Evolutionary conservation across 2,113 vertebrate species (phyloP), one percentile per base, ranked within the genome.

Genomic region (Gallinago undulata): DNA sequence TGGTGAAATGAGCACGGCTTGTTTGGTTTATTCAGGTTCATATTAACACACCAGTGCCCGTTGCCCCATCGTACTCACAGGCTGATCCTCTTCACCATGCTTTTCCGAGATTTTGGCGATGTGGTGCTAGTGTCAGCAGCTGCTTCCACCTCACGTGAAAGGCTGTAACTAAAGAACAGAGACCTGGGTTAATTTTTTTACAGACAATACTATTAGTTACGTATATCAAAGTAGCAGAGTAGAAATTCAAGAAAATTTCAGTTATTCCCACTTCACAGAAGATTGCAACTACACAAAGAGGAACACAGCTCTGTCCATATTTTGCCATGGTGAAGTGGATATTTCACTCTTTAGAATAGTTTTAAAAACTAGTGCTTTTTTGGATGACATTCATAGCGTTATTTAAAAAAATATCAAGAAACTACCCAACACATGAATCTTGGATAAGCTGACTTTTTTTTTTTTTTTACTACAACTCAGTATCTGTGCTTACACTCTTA

Each of bases 31-130:
- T 6, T 27, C 35, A 48, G 50, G 69, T 51, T 56, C 51, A 4
- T 3, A 33, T 14, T 55, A 64, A 51, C 48, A 48, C 47, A 35
- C 14, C 33, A 50, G 24, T 2, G 6, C 31, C 33, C 47, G 22
- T 25, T 53, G 39, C 18, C 64, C 69, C 23, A 3, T 2, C 1
- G 2, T 48, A 99, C 99, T 99, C 96, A 99, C 99, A 99, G 98
- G 96, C 99, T 99, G 60, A 99, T 98, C 50, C 99, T 98, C 97
- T 99, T 99, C 98, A 99, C 99, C 99, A 99, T 98, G 97, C 99
- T 99, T 70, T 99, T 99, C 85, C 98, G 98, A 28, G 99, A 98
- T 91, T 99, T 99, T 3, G 98, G 99, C 0, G 98, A 99, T 0
- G 98, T 98, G 37, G 99, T 96, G 27, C 98, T 99, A 86, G 98